These are phyloP conservation scores for Nomada ferruginata DNA, from an alignment of 2,888 invertebrate species.

Conservation along the genomic window DNA sequence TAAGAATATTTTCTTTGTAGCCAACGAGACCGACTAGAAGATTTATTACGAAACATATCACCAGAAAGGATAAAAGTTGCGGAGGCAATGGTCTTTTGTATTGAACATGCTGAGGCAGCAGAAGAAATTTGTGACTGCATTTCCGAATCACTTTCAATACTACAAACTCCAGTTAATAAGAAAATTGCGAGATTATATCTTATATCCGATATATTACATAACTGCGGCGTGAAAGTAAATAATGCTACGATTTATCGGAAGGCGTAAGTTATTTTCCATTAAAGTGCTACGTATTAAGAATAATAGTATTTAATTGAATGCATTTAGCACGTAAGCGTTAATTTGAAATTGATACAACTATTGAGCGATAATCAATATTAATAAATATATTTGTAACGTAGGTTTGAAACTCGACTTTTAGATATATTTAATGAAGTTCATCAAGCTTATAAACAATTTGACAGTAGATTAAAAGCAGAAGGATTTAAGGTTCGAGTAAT, in stretches of 20 bases:
- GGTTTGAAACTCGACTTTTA: constrained; percentile 92
- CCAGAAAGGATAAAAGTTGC: constrained; percentile 93
- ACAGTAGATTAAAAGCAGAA: constrained; percentile 96
- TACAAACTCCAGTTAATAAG: constrained; percentile 91
- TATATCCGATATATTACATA: constrained; percentile 98
- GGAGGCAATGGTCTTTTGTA: constrained; percentile 99
- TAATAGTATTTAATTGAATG: constrained; percentile 4
- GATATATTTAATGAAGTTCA: constrained; percentile 92
- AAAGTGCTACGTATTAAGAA: neutral
- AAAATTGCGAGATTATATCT: constrained; percentile 97
- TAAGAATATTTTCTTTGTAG: constrained; percentile 85
- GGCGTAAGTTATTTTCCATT: constrained; percentile 87
- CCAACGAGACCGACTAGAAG: constrained; percentile 96
- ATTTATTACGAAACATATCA: constrained; percentile 93
- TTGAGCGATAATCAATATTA: constrained; percentile 19
- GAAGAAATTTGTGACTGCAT: constrained; percentile 98
- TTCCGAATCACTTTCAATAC: constrained; percentile 92
- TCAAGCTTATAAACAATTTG: constrained; percentile 90
- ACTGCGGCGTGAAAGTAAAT: constrained; percentile 97
- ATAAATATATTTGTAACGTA: constrained; percentile 78
- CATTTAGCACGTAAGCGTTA: constrained; percentile 1
- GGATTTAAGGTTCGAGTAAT: constrained; percentile 96
- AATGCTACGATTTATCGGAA: constrained; percentile 97
- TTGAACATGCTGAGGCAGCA: constrained; percentile 99
- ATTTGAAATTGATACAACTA: constrained; percentile 6